Evolutionary conservation across 37 sponge, comb jelly and placozoan species (phyloP).

Genomic region (Petrosia ficiformis): DNA sequence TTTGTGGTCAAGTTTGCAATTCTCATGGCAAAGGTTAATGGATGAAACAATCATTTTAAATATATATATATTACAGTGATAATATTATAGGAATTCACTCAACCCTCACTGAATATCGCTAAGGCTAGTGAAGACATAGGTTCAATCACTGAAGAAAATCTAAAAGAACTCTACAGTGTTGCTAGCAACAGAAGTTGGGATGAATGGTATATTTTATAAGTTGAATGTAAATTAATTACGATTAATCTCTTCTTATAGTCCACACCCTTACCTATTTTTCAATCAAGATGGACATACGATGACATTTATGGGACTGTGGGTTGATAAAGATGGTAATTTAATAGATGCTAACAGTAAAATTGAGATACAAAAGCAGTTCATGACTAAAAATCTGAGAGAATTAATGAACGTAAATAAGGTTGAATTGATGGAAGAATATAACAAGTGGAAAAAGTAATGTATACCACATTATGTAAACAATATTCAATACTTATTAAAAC

Average conservation of each 20-base stretch:
- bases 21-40: constrained; percentile 73
- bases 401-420: constrained; percentile 6
- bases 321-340: constrained; percentile 44
- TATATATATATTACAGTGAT: neutral
- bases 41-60: neutral
- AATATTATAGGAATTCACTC: constrained; percentile 2
- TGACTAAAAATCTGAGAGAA: constrained; percentile 4
- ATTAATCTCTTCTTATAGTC: constrained; percentile 38
- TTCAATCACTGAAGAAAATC: neutral
- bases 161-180: no score
- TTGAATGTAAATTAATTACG: neutral
- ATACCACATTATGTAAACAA: neutral
- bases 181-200: no score
- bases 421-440: constrained; percentile 33
- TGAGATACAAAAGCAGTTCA: constrained; percentile 14
- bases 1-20: constrained; percentile 95
- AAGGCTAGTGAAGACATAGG: neutral
- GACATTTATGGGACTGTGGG: constrained; percentile 89
- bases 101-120: neutral
- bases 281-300: constrained; percentile 73
- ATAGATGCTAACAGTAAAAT: constrained; percentile 8
- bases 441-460: constrained; percentile 25
- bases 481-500: neutral
- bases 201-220: neutral
- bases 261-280: constrained; percentile 96